Evolutionary conservation across 2,888 invertebrate genomes (phyloP).

Genomic region (Mimumesa dahlbomi): DNA sequence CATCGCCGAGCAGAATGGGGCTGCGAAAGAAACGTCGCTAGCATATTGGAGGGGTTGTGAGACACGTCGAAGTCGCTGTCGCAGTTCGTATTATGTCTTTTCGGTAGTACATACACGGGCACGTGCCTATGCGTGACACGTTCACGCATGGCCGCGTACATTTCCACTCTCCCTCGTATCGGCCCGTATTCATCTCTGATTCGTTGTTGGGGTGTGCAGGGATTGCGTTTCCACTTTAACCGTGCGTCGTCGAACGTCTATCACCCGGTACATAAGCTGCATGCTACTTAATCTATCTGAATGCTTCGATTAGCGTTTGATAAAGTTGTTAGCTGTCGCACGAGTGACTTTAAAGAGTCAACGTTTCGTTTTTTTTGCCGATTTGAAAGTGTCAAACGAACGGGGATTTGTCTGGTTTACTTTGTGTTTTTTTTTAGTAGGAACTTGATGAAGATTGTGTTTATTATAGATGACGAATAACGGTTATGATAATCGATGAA

Average conservation of each 20-base stretch:
- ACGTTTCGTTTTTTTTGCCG: too few species aligned
- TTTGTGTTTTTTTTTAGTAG: too few species aligned
- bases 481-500: too few species aligned
- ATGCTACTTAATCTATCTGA: conserved; percentile 35
- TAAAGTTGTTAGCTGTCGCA: not conserved
- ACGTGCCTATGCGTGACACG: conserved; percentile 79
- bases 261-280: conserved; percentile 40
- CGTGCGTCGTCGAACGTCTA: conserved; percentile 61
- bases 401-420: too few species aligned
- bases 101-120: conserved; percentile 78
- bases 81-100: conserved; percentile 76
- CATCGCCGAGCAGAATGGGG: conserved; percentile 47
- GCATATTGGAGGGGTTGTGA: conserved; percentile 68
- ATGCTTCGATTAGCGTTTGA: not conserved
- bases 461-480: too few species aligned
- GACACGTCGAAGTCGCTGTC: conserved; percentile 59
- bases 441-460: too few species aligned
- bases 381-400: too few species aligned
- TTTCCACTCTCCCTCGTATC: conserved; percentile 62
- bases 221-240: conserved; percentile 74
- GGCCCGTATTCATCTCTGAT: conserved; percentile 66
- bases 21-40: conserved; percentile 57
- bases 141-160: conserved; percentile 73
- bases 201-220: conserved; percentile 69
- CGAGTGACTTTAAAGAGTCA: too few species aligned